Base-by-base conservation (phyloP, 2,888 invertebrate species). In the Liopterus haemorrhoidalis region DNA sequence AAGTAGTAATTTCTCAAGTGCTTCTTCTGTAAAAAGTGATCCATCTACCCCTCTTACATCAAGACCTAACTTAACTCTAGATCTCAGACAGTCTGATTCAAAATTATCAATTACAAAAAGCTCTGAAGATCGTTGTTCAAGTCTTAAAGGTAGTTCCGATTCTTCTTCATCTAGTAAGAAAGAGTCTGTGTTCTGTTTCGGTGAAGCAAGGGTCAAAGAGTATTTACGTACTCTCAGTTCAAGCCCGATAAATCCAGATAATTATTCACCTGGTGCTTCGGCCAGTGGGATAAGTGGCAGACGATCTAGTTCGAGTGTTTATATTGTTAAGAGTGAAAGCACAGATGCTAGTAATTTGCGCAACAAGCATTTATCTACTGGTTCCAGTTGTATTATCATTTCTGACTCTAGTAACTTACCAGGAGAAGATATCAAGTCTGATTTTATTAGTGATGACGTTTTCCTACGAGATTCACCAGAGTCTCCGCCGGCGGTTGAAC, bases 161-260 rank as follows among this genome's bases (percentile, higher is more conserved):
- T 49, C 52, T 4, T 45, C 45, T 6, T 32, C 45, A 20, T 49
- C 56, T 14, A 58, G 56, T 35, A 54, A 54, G 48, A 59, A 58
- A 51, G 60, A 59, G 46, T 63, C 56, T 40, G 67, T 70, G 30
- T 72, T 71, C 56, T 67, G 67, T 52, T 72, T 71, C 54, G 68
- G 69, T 11, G 70, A 72, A 52, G 65, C 67, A 18, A 63, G 70
- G 38, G 72, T 73, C 30, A 67, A 67, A 47, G 72, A 72, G 54
- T 73, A 72, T 57, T 59, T 73, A 42, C 64, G 69, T 18, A 71
- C 69, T 47, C 63, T 72, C 57, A 61, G 58, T 50, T 51, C 58
- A 8, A 59, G 57, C 50, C 60, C 59, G 4, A 36, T 57, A 16
- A 50, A 57, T 41, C 56, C 56, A 3, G 54, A 54, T 30, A 50